Evolutionary conservation across 2,113 vertebrate species (phyloP), one percentile per base, ranked within the genome.

Genomic region (Irena cyanogastra): DNA sequence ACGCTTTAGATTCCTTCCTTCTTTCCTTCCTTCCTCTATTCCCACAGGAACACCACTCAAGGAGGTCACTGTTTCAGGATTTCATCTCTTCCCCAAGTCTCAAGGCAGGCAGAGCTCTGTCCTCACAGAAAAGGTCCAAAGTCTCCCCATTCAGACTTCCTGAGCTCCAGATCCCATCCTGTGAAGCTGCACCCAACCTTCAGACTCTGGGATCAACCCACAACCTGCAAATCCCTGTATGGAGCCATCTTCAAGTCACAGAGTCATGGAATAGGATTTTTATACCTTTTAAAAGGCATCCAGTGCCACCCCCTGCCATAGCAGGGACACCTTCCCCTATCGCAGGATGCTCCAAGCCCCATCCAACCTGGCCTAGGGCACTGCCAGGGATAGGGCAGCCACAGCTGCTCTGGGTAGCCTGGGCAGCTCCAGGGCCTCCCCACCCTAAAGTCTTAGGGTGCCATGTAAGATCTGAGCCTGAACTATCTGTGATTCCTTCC

Each of bases 281-380:
- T n/a, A n/a, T n/a, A n/a, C 2, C n/a, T 60, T 59, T 54, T 6
- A 30, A 60, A 53, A 21, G 11, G 4, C 53, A 45, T 4, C 53
- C 28, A 20, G 5, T 17, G 1, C 33, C 33, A 66, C 18, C 10
- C 26, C 27, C 23, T 65, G 52, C 37, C 77, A 65, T 3, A 23
- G 52, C 60, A 82, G 37, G 10, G 52, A 52, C 60, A 66, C 24
- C 33, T 82, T 0, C 30, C 61, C 41, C 26, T 9, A 0, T 7
- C 41, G n/a, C 61, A 75, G 61, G 45, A 0, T 30, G 39, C 61
- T 41, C 61, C 60, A 7, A 65, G 27, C 3, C 59, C 30, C 0
- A 0, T 71, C 66, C 52, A 53, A 0, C n/a, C 78, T 45, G 53
- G 45, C 45, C 54, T 53, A 2, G 63, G 70, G 1, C 78, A 35